Conservation (phyloP, 2,113 vertebrate genomes). For the Melanerpes aurifrons region DNA sequence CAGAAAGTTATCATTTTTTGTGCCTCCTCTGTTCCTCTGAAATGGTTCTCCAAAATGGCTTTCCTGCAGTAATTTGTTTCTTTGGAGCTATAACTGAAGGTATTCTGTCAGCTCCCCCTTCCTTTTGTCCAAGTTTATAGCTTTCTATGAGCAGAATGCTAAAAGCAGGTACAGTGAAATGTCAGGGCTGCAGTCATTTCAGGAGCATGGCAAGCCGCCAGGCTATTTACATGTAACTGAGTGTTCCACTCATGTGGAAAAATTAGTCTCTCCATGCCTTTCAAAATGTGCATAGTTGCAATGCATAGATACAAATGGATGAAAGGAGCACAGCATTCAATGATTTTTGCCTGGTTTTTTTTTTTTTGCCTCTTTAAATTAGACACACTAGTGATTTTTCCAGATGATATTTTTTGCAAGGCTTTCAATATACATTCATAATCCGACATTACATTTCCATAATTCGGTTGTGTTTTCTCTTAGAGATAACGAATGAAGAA, state of each 20-base stretch:
- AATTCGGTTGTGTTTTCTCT: neutral
- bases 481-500: constrained; percentile 15
- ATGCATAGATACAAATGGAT: neutral
- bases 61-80: constrained; percentile 40
- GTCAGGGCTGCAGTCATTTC: neutral
- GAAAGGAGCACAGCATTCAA: neutral
- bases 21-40: constrained; percentile 21
- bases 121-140: constrained; percentile 27
- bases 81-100: constrained; percentile 17
- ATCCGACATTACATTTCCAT: neutral
- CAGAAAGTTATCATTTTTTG: constrained; percentile 32
- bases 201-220: constrained; percentile 32
- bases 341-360: neutral
- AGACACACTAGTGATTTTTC: neutral
- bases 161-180: constrained; percentile 19
- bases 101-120: constrained; percentile 26
- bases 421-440: neutral
- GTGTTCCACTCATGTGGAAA: constrained; percentile 20
- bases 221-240: constrained; percentile 47
- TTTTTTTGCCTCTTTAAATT: neutral
- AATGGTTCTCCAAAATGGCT: constrained; percentile 47
- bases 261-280: constrained; percentile 13
- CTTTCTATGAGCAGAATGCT: constrained; percentile 33
- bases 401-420: neutral
- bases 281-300: neutral